Conservation (phyloP, 1,140 invertebrate species). For the Mactra quadrangularis region DNA sequence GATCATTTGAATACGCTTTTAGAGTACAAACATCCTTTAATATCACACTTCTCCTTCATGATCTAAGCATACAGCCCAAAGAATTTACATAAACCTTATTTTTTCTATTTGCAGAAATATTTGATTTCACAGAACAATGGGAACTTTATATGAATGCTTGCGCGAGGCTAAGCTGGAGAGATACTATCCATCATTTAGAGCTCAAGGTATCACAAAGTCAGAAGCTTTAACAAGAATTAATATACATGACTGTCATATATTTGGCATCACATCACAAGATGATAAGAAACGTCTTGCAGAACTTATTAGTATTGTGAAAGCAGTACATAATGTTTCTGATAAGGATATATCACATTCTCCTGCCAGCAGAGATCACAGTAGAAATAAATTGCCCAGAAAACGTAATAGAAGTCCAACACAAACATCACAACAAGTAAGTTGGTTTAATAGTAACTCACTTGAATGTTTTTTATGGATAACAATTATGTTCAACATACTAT, state of each 20-base stretch:
- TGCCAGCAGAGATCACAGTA: constrained; percentile 44
- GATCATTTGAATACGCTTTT: no score
- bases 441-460: no score
- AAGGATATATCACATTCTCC: constrained; percentile 7
- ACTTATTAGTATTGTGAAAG: constrained; percentile 81
- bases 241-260: constrained; percentile 74
- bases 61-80: no score
- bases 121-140: constrained; percentile 65
- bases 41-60: no score
- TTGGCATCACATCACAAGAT: constrained; percentile 77
- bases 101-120: neutral
- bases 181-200: constrained; percentile 78
- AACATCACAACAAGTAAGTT: constrained; percentile 42
- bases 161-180: constrained; percentile 79
- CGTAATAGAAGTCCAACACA: constrained; percentile 69
- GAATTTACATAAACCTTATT: no score
- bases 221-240: constrained; percentile 76
- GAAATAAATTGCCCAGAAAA: constrained; percentile 65
- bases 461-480: no score
- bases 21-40: no score
- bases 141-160: constrained; percentile 81
- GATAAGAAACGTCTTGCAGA: constrained; percentile 77
- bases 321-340: constrained; percentile 70
- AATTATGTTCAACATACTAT: no score
- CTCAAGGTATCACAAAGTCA: constrained; percentile 79